Evolutionary conservation across 2,888 invertebrate species (phyloP).

Genomic region (Thereva nobilitata): DNA sequence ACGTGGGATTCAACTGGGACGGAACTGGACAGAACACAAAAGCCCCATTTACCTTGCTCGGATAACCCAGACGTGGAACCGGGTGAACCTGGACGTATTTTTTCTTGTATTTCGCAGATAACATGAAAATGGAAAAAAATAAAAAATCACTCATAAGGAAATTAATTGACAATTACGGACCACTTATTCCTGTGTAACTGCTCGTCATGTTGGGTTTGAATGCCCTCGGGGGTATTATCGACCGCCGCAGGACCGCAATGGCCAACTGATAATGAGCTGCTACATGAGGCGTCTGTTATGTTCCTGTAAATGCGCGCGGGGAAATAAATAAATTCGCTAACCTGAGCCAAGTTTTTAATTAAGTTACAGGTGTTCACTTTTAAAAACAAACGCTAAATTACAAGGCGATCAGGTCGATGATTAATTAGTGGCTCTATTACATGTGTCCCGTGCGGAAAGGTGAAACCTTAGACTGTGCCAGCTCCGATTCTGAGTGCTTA

Average conservation of each 20-base stretch:
- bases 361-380: no score
- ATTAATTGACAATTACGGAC: constrained; percentile 34
- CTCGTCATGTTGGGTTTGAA: constrained; percentile 8
- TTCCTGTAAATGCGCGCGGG: constrained; percentile 21
- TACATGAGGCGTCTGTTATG: constrained; percentile 34
- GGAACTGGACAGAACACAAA: constrained; percentile 23
- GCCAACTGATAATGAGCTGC: background rate
- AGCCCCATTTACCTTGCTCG: constrained; percentile 9
- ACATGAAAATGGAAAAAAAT: constrained; percentile 5
- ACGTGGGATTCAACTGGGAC: constrained; percentile 17
- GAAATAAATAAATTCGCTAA: constrained; percentile 33
- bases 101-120: background rate
- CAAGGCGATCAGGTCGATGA: no score
- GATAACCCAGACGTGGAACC: constrained; percentile 6
- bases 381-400: no score
- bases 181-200: constrained; percentile 27
- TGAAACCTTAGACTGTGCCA: no score
- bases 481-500: no score
- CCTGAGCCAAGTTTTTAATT: background rate
- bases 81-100: background rate
- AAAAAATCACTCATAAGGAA: background rate
- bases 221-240: background rate
- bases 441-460: no score
- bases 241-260: background rate
- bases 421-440: no score